Percentiles rank a stretch among this genome's conserved stretches.
phyloP scores from a whole-genome alignment of 2,888 invertebrate species.

The Scelioninae gen. 2 region DNA sequence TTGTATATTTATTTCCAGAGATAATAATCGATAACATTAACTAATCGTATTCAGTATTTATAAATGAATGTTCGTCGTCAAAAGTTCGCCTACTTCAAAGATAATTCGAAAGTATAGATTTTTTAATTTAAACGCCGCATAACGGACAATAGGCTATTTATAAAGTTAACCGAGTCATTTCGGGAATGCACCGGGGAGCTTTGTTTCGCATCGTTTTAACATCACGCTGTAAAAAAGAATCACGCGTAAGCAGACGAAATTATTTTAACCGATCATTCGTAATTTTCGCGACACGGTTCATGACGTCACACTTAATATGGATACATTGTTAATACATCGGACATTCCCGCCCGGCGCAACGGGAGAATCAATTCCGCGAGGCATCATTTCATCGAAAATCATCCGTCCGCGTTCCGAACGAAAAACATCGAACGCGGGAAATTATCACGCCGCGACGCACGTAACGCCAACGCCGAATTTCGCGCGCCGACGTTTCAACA shows the following conservation, averaged over 20 bases:
- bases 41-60: no score
- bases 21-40: no score
- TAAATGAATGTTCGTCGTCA: no score
- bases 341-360: no score
- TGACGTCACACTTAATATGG: slow-evolving; percentile 11
- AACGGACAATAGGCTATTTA: neutral
- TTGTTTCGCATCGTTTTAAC: neutral
- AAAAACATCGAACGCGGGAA: neutral
- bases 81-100: no score
- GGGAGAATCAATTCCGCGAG: no score
- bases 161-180: neutral
- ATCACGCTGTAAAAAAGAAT: neutral
- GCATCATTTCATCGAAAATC: no score
- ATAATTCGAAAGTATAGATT: no score
- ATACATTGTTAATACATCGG: no score
- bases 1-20: no score
- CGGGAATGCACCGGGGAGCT: neutral
- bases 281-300: neutral
- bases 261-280: neutral
- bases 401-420: no score
- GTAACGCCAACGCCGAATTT: neutral
- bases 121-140: neutral
- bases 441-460: no score
- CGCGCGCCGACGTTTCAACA: neutral
- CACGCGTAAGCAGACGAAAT: neutral